Evolutionary conservation across 2,888 invertebrate species (phyloP).

Genomic region (Torymus tubicola): DNA sequence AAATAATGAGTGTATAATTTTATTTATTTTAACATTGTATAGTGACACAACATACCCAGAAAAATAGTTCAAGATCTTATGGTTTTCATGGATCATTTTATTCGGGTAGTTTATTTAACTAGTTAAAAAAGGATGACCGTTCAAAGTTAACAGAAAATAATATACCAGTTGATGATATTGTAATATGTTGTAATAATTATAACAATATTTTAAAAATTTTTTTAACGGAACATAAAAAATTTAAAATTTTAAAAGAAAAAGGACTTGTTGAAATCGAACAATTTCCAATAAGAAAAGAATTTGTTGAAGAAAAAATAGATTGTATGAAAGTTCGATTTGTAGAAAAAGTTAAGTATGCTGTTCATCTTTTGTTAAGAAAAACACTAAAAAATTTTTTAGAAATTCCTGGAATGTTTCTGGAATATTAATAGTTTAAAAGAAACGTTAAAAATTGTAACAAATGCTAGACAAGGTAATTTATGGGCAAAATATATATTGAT

Average conservation of each 20-base stretch:
- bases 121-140: neutral
- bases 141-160: neutral
- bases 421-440: neutral
- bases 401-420: neutral
- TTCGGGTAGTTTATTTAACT: neutral
- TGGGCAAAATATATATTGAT: too few relatives aligned
- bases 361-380: neutral
- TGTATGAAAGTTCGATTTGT: neutral
- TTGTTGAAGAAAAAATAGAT: too few relatives aligned
- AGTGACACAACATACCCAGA: neutral
- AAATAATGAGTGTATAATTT: neutral
- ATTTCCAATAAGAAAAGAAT: neutral
- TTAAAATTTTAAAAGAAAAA: neutral
- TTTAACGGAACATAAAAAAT: neutral
- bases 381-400: neutral
- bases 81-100: neutral
- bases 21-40: neutral
- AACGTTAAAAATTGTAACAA: neutral
- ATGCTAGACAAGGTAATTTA: neutral
- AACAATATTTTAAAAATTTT: neutral
- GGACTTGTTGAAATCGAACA: neutral
- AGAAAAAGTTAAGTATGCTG: neutral
- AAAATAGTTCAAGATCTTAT: neutral
- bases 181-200: neutral
- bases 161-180: neutral